These are phyloP conservation scores for Argyrosomus japonicus DNA, from an alignment of 2,113 vertebrate genomes.

Conservation along the genomic window DNA sequence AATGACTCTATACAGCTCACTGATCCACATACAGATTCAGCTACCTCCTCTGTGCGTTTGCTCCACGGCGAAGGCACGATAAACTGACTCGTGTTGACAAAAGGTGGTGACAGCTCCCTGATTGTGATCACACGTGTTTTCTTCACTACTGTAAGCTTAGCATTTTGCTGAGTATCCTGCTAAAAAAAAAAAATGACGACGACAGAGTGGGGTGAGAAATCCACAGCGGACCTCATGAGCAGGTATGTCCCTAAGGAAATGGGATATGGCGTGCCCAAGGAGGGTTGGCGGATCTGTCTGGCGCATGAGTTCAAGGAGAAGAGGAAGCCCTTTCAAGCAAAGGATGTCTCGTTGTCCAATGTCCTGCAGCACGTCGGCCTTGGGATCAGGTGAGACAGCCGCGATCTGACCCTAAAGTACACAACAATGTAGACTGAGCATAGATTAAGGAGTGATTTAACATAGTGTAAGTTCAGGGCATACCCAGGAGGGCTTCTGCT, in stretches of 20 bases:
- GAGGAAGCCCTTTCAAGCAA: conserved; percentile 91
- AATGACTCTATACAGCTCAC: background rate
- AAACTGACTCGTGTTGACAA: background rate
- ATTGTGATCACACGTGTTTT: background rate
- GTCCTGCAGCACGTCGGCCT: conserved; percentile 88
- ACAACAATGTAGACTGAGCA: background rate
- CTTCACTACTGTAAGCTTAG: background rate
- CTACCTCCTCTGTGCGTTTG: background rate
- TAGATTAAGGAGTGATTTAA: background rate
- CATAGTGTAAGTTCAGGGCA: background rate
- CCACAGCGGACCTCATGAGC: conserved; percentile 86
- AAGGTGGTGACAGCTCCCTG: conserved; percentile 19
- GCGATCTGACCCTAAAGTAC: background rate
- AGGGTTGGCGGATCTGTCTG: conserved; percentile 93
- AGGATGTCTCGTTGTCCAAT: conserved; percentile 87
- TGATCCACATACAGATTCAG: background rate
- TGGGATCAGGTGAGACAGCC: conserved; percentile 86
- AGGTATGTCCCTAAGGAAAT: conserved; percentile 84
- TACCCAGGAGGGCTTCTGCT: too few relatives aligned
- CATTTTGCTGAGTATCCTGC: background rate
- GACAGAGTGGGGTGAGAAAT: conserved; percentile 79
- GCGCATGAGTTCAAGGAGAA: conserved; percentile 93
- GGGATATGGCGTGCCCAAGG: conserved; percentile 86
- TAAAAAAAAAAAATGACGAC: conserved; percentile 49
- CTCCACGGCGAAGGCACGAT: background rate